A percentile compares a stretch with the other conserved stretches of the same genome.
These are phyloP conservation scores for Protonibea diacanthus DNA, from an alignment of 2,797 vertebrate genomes.

Conservation along the genomic window DNA sequence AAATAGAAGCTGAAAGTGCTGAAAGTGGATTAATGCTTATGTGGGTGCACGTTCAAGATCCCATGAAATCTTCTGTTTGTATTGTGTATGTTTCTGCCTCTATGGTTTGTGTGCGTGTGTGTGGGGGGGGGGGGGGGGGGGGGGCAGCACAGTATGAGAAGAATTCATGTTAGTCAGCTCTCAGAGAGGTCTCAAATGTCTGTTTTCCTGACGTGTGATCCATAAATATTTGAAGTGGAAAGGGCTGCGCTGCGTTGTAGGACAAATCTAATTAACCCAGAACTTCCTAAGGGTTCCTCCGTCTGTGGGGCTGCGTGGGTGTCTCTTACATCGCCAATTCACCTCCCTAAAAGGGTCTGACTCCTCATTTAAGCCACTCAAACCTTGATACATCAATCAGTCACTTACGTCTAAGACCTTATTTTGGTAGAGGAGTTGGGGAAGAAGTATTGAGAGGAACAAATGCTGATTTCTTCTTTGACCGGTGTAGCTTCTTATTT, in stretches of 20 bases:
- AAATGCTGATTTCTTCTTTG: constrained; percentile 16
- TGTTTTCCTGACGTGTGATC: constrained; percentile 84
- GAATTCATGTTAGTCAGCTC: constrained; percentile 78
- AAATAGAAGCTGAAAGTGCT: not conserved
- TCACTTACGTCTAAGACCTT: constrained; percentile 38
- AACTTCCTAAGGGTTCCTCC: constrained; percentile 80
- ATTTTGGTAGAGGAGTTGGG: constrained; percentile 24
- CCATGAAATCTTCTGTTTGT: constrained; percentile 52
- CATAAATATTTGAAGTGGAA: constrained; percentile 87
- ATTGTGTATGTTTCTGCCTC: constrained; percentile 36
- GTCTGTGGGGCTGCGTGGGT: constrained; percentile 65
- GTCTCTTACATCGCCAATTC: constrained; percentile 71
- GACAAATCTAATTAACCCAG: constrained; percentile 86
- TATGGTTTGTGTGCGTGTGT: constrained; percentile 22
- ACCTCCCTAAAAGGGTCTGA: constrained; percentile 71
- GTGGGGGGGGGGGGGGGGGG: constrained; percentile 26
- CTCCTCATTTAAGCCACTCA: constrained; percentile 68
- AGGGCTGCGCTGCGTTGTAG: constrained; percentile 78
- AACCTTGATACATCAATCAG: constrained; percentile 53
- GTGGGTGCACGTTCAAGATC: constrained; percentile 52
- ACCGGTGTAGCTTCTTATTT: not conserved
- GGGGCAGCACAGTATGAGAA: constrained; percentile 56
- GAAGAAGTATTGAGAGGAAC: constrained; percentile 7
- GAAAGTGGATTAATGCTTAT: constrained; percentile 43
- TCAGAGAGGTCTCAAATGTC: constrained; percentile 83